Conservation (phyloP, 2,888 invertebrate species). For the Masnerella sp. region DNA sequence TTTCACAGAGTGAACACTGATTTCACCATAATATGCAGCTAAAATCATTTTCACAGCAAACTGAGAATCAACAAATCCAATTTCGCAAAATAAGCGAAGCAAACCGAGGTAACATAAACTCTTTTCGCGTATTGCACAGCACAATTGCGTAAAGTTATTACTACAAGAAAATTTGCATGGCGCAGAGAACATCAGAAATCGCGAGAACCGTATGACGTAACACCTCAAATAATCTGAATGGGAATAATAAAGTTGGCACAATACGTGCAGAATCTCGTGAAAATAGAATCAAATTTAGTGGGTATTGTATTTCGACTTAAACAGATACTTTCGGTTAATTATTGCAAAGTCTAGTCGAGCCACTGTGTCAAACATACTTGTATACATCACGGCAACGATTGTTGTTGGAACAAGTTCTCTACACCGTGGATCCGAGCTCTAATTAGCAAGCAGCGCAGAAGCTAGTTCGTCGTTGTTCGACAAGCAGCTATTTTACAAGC, state of each 20-base stretch:
- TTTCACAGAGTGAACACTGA: no score
- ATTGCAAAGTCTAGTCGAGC: constrained; percentile 16
- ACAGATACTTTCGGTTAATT: constrained; percentile 15
- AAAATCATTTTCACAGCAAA: no score
- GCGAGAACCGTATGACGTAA: no score
- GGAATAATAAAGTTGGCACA: neutral
- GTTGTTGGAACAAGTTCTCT: constrained; percentile 24
- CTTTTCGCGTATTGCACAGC: no score
- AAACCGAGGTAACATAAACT: no score
- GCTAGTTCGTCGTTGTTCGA: constrained; percentile 35
- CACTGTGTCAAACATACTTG: constrained; percentile 24
- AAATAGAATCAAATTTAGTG: constrained; percentile 4
- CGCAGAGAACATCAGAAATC: no score
- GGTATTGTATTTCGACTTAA: constrained; percentile 7
- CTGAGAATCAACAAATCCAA: no score
- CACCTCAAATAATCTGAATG: neutral
- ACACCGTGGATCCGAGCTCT: constrained; percentile 12
- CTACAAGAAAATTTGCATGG: no score
- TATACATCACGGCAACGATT: constrained; percentile 25
- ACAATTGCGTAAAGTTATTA: no score
- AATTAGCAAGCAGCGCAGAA: constrained; percentile 22
- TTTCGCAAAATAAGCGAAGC: no score
- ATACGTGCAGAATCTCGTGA: neutral
- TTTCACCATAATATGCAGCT: no score
- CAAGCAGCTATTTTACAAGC: constrained; percentile 38